These are phyloP conservation scores for Ctenodactylus gundi DNA, from an alignment of 2,113 vertebrate genomes.

Conservation along the genomic window DNA sequence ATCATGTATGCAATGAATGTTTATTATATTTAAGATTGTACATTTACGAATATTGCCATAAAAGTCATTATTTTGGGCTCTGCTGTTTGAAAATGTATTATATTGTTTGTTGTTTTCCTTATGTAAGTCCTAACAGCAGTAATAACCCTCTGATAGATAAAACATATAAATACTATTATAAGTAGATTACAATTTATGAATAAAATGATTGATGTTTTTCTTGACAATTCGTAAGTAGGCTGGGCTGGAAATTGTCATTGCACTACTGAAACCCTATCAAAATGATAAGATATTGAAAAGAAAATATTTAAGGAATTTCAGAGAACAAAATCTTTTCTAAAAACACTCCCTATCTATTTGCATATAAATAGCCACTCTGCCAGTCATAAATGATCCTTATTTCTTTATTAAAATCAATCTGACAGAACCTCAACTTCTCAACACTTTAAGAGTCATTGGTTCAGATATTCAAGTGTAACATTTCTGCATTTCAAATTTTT, in stretches of 20 bases:
- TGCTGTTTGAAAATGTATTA: not conserved
- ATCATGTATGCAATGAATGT: not conserved
- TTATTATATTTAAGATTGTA: not conserved
- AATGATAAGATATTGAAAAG: not conserved
- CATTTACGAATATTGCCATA: not conserved
- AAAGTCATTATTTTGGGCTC: not conserved
- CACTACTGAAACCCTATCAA: not conserved
- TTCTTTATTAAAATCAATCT: not conserved
- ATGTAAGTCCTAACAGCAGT: not conserved
- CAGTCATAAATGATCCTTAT: not conserved
- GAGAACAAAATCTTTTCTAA: not conserved
- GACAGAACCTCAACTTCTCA: not conserved
- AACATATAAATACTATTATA: not conserved
- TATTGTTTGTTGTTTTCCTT: not conserved
- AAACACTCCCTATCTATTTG: not conserved
- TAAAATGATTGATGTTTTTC: not conserved
- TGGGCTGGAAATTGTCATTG: not conserved
- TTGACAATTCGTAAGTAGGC: not conserved
- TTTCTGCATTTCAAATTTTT: not conserved
- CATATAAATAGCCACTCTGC: not conserved
- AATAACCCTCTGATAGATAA: not conserved
- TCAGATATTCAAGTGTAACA: not conserved
- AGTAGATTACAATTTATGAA: not conserved
- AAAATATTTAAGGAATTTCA: not conserved
- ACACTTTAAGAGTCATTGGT: not conserved